These are phyloP conservation scores for Pediacus dermestoides DNA, from an alignment of 2,888 invertebrate genomes.

Conservation along the genomic window DNA sequence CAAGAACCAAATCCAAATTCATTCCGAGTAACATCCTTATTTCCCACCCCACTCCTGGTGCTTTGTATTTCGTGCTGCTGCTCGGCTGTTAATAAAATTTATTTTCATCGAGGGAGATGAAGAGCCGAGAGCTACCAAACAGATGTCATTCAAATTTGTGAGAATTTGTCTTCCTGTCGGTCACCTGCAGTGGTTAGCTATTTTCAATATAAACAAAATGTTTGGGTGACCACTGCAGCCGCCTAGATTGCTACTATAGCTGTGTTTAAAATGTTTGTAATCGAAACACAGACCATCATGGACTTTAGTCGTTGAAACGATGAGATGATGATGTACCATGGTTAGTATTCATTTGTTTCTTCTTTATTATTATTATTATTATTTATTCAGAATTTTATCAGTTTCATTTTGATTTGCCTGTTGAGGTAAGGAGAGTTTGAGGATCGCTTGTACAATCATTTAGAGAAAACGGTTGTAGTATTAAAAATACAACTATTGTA, in stretches of 20 bases:
- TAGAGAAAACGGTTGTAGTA: too few relatives aligned
- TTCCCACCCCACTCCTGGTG: constrained; percentile 5
- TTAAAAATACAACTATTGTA: too few relatives aligned
- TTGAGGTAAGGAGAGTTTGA: too few relatives aligned
- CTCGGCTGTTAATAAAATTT: constrained; percentile 25
- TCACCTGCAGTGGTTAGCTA: constrained; percentile 39
- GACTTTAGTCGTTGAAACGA: constrained; percentile 28
- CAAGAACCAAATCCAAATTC: too few relatives aligned
- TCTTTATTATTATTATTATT: too few relatives aligned
- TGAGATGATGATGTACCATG: too few relatives aligned
- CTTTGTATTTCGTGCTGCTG: too few relatives aligned
- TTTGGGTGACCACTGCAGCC: constrained; percentile 39
- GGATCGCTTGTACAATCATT: too few relatives aligned
- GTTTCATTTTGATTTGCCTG: too few relatives aligned
- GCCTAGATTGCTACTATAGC: constrained; percentile 41
- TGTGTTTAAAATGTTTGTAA: constrained; percentile 30
- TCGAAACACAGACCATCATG: constrained; percentile 28
- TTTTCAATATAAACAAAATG: constrained; percentile 20
- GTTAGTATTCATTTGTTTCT: constrained; percentile 35
- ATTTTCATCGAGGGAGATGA: constrained; percentile 25
- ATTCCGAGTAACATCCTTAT: too few relatives aligned
- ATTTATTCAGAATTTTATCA: too few relatives aligned
- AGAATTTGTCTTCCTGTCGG: constrained; percentile 44
- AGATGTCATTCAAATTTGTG: constrained; percentile 43
- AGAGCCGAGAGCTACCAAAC: constrained; percentile 35